Evolutionary conservation across 2,797 vertebrate genomes (phyloP).

Genomic region (Centropyge bicolor): DNA sequence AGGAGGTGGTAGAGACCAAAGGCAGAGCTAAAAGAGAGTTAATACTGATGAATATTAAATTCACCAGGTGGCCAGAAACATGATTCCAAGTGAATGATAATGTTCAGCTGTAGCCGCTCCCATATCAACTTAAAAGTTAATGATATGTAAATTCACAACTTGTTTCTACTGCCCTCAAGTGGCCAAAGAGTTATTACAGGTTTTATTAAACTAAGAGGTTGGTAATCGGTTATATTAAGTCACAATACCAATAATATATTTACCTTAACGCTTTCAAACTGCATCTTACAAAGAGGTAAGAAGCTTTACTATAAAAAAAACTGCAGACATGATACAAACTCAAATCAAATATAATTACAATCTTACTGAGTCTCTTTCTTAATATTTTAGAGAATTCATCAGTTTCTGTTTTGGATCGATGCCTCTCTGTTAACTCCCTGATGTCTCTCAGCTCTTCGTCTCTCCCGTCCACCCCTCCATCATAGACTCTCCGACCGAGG

Average conservation of each 20-base stretch:
- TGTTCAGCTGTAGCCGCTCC: background rate
- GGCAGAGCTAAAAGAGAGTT: background rate
- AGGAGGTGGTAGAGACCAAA: background rate
- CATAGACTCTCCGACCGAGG: conserved; percentile 15
- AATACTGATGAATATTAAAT: too few relatives aligned
- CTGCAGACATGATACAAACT: background rate
- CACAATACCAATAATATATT: background rate
- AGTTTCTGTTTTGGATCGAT: conserved; percentile 39
- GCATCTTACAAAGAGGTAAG: background rate
- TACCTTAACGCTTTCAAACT: background rate
- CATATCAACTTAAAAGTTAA: background rate
- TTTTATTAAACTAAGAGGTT: background rate
- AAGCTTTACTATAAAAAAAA: background rate
- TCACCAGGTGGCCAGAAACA: background rate
- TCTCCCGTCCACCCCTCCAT: conserved; percentile 2
- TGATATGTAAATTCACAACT: background rate
- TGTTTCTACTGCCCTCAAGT: background rate
- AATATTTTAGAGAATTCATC: conserved; percentile 6
- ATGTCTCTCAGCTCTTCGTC: conserved; percentile 18
- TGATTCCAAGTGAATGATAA: background rate
- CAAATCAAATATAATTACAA: background rate
- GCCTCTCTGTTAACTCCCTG: conserved; percentile 6
- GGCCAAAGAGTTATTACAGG: background rate
- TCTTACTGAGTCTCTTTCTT: too few relatives aligned
- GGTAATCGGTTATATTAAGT: background rate